Conservation (phyloP, 1,140 invertebrate genomes). For the Caerostris extrusa region DNA sequence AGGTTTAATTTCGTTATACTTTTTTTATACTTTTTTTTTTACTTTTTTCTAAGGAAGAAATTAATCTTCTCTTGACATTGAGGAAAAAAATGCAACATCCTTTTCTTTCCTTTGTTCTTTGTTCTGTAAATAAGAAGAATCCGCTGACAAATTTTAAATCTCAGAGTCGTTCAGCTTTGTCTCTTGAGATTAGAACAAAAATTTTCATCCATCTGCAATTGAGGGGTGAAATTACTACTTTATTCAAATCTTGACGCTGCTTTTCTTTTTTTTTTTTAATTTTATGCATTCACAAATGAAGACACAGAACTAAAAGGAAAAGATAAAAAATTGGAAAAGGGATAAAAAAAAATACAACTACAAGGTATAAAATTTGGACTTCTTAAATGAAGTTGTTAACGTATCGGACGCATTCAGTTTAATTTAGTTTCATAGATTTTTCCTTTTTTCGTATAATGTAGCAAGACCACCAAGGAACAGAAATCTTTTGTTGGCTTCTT, state of each 20-base stretch:
- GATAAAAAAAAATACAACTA: no score
- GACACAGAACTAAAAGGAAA: no score
- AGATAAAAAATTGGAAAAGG: no score
- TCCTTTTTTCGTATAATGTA: not conserved
- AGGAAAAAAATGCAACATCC: no score
- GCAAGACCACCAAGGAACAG: no score
- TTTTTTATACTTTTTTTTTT: no score
- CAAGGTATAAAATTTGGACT: no score
- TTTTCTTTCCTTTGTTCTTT: no score
- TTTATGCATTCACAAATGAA: no score
- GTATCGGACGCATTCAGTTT: not conserved
- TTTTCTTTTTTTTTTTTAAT: not conserved
- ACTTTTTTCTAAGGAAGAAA: not conserved
- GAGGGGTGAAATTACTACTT: not conserved
- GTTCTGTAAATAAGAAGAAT: not conserved
- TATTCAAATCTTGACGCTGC: not conserved
- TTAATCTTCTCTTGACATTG: not conserved
- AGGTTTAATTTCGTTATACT: not conserved
- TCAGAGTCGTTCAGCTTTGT: not conserved
- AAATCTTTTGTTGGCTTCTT: no score
- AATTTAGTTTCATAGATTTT: conserved; percentile 23
- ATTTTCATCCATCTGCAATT: not conserved
- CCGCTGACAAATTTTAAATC: not conserved
- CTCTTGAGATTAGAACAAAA: not conserved
- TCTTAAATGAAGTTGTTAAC: no score